Evolutionary conservation across 2,797 vertebrate species (phyloP).

Genomic region (Melanotaenia maccullochi): DNA sequence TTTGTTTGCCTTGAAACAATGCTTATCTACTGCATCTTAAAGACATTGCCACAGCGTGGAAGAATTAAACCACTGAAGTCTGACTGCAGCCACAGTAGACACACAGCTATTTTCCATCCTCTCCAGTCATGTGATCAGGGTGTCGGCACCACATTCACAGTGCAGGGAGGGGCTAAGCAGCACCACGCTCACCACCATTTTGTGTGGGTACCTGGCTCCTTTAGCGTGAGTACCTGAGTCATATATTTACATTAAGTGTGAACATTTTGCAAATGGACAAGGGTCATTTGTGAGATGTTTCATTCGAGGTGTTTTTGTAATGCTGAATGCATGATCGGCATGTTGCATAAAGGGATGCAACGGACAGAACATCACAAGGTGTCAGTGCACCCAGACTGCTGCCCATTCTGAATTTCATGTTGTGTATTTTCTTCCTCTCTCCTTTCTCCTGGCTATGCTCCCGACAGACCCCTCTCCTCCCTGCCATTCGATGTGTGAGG

Average conservation of each 20-base stretch:
- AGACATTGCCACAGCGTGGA: conserved; percentile 46
- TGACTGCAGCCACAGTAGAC: conserved; percentile 64
- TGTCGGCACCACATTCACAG: conserved; percentile 75
- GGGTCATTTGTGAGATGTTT: conserved; percentile 33
- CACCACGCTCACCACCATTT: conserved; percentile 82
- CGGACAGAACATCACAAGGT: conserved; percentile 64
- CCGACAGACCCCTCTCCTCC: conserved; percentile 92
- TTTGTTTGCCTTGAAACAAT: conserved; percentile 21
- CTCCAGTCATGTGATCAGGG: conserved; percentile 81
- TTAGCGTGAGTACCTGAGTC: conserved; percentile 77
- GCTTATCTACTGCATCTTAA: conserved; percentile 31
- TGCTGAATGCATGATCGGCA: conserved; percentile 20
- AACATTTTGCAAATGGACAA: conserved; percentile 30
- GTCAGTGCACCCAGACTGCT: conserved; percentile 55
- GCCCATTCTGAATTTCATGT: conserved; percentile 72
- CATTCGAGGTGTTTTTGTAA: conserved; percentile 8
- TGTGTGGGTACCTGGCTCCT: conserved; percentile 82
- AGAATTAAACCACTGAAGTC: conserved; percentile 56
- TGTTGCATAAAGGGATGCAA: conserved; percentile 44
- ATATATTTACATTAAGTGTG: conserved; percentile 73
- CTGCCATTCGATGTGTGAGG: conserved; percentile 92
- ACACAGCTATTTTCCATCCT: conserved; percentile 69
- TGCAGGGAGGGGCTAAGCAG: conserved; percentile 73
- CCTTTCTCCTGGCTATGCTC: conserved; percentile 89
- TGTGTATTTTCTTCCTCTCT: conserved; percentile 75